Conservation (phyloP, 2,113 vertebrate species). For the Odocoileus hemionus region DNA sequence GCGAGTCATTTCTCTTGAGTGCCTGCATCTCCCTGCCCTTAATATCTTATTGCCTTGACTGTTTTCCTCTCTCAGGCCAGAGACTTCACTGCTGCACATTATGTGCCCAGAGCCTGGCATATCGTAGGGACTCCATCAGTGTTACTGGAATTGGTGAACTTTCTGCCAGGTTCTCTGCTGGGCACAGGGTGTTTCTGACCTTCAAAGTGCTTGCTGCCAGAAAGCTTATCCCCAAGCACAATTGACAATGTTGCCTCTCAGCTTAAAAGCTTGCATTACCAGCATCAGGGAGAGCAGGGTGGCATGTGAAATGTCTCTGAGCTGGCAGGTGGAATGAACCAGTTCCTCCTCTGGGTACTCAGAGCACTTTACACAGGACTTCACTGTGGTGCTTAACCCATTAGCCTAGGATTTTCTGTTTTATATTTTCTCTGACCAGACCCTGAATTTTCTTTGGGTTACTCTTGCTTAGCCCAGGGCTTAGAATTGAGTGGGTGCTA, state of each 20-base stretch:
- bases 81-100: rapidly evolving
- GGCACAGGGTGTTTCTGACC: background rate
- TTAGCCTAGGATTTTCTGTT: background rate
- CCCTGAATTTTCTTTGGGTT: background rate
- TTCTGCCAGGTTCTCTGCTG: background rate
- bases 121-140: background rate
- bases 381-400: background rate
- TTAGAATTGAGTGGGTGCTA: background rate
- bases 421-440: background rate
- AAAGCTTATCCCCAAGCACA: background rate
- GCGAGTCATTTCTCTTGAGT: background rate
- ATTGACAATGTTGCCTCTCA: background rate
- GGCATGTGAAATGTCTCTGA: background rate
- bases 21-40: rapidly evolving
- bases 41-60: background rate
- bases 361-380: too few relatives aligned
- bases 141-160: background rate
- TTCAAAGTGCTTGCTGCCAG: background rate
- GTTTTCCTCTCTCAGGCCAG: background rate
- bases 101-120: background rate
- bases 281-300: background rate
- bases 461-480: background rate
- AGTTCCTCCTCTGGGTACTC: rapidly evolving
- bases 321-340: rapidly evolving
- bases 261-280: background rate